Evolutionary conservation across 2,113 vertebrate genomes (phyloP).

Genomic region (Rhodinocichla rosea): DNA sequence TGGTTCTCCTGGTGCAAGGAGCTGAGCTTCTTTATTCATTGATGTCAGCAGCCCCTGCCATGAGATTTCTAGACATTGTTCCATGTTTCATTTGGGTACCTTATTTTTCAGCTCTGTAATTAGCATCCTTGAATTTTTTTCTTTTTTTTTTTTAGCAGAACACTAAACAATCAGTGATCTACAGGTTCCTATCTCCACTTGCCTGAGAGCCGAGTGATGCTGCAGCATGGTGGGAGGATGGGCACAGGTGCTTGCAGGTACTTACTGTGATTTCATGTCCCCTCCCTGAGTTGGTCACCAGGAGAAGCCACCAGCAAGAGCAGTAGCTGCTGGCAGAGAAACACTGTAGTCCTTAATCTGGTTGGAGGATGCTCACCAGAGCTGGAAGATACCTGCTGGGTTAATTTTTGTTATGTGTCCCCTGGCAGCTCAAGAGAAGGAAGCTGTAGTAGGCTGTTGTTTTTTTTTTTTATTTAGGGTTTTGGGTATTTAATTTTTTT

Average conservation of each 20-base stretch:
- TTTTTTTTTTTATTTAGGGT: neutral
- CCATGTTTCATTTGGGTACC: neutral
- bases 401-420: neutral
- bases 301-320: neutral
- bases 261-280: neutral
- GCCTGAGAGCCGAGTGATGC: neutral
- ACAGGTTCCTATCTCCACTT: neutral
- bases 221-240: neutral
- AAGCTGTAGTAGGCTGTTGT: neutral
- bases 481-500: neutral
- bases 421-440: neutral
- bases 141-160: neutral
- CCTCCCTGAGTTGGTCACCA: neutral
- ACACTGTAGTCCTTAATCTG: neutral
- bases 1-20: neutral
- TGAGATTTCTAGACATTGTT: neutral
- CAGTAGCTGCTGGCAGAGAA: neutral
- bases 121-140: neutral
- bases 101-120: neutral
- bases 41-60: neutral
- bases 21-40: neutral
- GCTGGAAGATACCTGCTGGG: neutral
- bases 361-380: neutral
- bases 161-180: neutral
- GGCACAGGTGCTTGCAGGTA: neutral